Base-by-base conservation (phyloP, 2,113 vertebrate species). In the Turdus rufiventris region DNA sequence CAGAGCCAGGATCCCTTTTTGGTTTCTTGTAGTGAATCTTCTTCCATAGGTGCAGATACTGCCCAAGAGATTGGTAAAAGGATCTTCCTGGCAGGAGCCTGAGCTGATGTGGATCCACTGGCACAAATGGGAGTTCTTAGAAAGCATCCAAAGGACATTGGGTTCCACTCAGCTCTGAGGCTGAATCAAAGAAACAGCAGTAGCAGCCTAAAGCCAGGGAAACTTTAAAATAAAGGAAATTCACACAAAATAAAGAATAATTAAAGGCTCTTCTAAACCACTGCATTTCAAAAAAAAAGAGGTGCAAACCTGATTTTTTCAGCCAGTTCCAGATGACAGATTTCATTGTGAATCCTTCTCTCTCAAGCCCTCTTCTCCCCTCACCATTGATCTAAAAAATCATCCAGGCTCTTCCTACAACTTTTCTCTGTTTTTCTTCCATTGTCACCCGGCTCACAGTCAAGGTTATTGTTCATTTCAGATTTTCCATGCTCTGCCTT, bases 91-190 rank as follows among this genome's bases (percentile, higher is more conserved):
- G 40, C 63, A 87, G 70, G 36, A 88, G 5, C 16, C 19, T 17
- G 51, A 40, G 61, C 29, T 67, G 77, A 7, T 47, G 61, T n/a
- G 45, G 45, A 60, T 47, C 38, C 38, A 14, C 8, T 76, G 53
- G 38, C 12, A 10, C 0, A 0, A 38, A 3, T 4, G 21, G 53
- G 25, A 63, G 15, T 13, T 80, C 38, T 33, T 21, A 28, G 83
- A 42, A 70, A 47, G 13, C 17, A 12, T 20, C 23, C 60, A 51
- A 14, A 4, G 10, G 31, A n/a, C 63, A 7, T 2, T 14, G 43
- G 3, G n/a, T 13, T 54, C n/a, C 38, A n/a, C 8, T 19, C 58
- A 71, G 12, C 19, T 48, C 38, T 38, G 72, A 58, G 31, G 25
- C 26, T 50, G n/a, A 63, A 45, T 14, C 28, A 45, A 38, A 43